A percentile compares a stretch with the other conserved stretches of the same genome.
Evolutionary conservation across 1,140 invertebrate species (phyloP).

Genomic region (Adelges cooleyi): DNA sequence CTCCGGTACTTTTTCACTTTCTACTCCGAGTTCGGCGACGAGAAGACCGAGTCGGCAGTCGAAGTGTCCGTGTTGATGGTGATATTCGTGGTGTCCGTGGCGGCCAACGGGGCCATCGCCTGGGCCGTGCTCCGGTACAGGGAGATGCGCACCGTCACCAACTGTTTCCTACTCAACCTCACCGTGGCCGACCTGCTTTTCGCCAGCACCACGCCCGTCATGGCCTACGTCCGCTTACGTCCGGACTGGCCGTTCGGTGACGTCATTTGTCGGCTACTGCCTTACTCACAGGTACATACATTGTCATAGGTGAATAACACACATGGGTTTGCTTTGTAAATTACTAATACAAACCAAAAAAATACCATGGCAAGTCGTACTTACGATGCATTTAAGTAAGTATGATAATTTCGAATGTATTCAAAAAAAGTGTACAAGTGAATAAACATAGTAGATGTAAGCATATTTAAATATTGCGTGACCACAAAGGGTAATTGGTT

Average conservation of each 20-base stretch:
- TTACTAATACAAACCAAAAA: no score
- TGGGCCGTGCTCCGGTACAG: conserved; percentile 43
- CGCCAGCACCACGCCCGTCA: conserved; percentile 43
- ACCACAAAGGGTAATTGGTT: no score
- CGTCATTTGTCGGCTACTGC: conserved; percentile 43
- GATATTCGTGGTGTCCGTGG: conserved; percentile 40
- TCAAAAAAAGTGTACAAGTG: no score
- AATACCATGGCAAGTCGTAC: no score
- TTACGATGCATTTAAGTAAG: no score
- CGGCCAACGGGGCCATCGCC: conserved; percentile 40
- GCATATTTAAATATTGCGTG: no score
- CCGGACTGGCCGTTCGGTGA: conserved; percentile 46
- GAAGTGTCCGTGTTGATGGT: conserved; percentile 39
- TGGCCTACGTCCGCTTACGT: conserved; percentile 43
- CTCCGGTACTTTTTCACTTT: conserved; percentile 44
- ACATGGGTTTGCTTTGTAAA: no score
- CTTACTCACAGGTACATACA: conserved; percentile 47
- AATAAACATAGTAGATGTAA: no score
- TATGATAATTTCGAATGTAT: no score
- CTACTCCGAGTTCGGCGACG: conserved; percentile 42
- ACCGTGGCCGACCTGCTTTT: conserved; percentile 53
- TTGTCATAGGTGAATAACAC: no score
- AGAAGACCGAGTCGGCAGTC: conserved; percentile 33
- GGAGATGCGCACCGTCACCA: conserved; percentile 61
- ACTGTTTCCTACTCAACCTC: conserved; percentile 60